Conservation (phyloP, 2,888 invertebrate species). For the Eupithecia insigniata region DNA sequence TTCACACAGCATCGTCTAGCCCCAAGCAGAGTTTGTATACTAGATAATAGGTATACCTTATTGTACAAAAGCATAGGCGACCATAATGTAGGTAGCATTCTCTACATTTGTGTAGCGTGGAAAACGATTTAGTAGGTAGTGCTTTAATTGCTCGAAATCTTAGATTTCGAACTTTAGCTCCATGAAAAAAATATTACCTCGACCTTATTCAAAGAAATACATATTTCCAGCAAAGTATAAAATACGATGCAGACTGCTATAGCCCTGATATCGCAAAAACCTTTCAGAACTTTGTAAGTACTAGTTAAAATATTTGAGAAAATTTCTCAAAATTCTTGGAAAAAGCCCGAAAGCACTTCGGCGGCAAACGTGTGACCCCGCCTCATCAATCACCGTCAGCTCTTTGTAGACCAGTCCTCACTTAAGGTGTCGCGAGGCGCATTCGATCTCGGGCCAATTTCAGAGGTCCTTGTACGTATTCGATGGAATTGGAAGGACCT, state of each 20-base stretch:
- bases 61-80: too few relatives aligned
- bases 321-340: slow-evolving; percentile 35
- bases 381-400: slow-evolving; percentile 68
- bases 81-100: neutral
- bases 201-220: neutral
- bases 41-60: too few relatives aligned
- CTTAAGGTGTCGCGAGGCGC: slow-evolving; percentile 48
- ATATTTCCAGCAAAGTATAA: neutral
- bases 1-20: too few relatives aligned
- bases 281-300: slow-evolving; percentile 9
- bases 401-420: slow-evolving; percentile 68
- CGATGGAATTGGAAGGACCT: slow-evolving; percentile 18
- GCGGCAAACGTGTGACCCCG: slow-evolving; percentile 54
- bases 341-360: slow-evolving; percentile 47
- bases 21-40: too few relatives aligned
- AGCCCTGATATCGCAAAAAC: neutral
- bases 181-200: neutral
- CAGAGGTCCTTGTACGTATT: slow-evolving; percentile 6
- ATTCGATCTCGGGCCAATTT: slow-evolving; percentile 27
- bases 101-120: neutral
- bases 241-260: neutral
- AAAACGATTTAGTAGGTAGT: neutral
- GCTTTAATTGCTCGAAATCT: neutral
- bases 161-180: neutral
- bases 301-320: slow-evolving; percentile 23